phyloP scores from a whole-genome alignment of 2,113 vertebrate genomes.

The Noctilio leporinus region DNA sequence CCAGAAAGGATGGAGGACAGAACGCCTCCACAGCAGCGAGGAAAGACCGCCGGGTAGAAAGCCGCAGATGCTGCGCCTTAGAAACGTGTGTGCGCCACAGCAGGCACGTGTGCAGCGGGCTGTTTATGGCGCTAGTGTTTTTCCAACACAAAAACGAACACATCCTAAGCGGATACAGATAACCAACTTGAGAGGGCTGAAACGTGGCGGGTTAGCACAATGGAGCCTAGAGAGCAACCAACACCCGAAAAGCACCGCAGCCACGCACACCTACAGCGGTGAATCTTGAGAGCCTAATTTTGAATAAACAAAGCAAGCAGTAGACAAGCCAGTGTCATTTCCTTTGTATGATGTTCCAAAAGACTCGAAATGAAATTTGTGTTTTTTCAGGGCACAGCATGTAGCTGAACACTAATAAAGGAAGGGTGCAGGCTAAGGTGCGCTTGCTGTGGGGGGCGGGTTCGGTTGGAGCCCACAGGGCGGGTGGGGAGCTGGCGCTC shows the following conservation, averaged over 20 bases:
- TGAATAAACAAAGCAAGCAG: background rate
- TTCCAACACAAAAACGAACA: no score
- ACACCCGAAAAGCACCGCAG: background rate
- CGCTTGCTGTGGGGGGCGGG: background rate
- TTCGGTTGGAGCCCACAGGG: background rate
- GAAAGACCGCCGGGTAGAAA: background rate
- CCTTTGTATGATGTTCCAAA: background rate
- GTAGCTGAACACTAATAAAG: background rate
- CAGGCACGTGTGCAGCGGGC: no score
- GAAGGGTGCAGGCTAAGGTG: background rate
- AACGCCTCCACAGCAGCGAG: background rate
- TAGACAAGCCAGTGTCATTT: background rate
- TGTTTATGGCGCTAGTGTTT: background rate
- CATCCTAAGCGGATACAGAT: background rate
- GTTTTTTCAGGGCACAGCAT: background rate
- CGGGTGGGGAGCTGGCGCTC: background rate
- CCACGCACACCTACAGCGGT: background rate
- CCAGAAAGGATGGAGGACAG: background rate
- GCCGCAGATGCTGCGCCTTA: background rate
- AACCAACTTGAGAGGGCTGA: background rate
- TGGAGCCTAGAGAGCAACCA: background rate
- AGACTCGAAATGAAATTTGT: background rate
- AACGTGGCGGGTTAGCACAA: background rate
- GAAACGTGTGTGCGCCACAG: fast-evolving
- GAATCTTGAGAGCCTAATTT: background rate